phyloP scores from a whole-genome alignment of 1,140 invertebrate genomes.

The Drosophila bocki region DNA sequence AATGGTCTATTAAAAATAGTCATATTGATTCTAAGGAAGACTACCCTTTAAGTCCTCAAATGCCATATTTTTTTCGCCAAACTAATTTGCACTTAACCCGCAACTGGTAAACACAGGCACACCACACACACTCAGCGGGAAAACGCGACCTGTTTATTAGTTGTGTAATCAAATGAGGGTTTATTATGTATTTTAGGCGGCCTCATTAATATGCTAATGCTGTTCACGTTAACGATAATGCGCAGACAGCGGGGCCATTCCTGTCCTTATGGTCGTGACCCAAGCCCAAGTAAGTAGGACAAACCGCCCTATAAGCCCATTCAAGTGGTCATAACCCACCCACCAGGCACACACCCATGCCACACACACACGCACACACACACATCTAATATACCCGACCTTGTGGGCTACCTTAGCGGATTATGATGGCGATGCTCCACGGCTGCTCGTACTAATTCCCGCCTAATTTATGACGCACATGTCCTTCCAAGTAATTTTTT shows the following conservation, averaged over 20 bases:
- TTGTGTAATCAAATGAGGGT: slow-evolving; percentile 64
- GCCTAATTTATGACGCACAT: slow-evolving; percentile 50
- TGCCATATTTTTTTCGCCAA: slow-evolving; percentile 1
- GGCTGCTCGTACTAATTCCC: slow-evolving; percentile 6
- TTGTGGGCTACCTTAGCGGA: slow-evolving; percentile 26
- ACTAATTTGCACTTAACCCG: slow-evolving; percentile 18
- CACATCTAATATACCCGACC: slow-evolving; percentile 37
- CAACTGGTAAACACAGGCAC: slow-evolving; percentile 4
- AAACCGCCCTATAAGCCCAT: slow-evolving; percentile 13
- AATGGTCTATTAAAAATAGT: background rate
- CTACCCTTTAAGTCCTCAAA: background rate
- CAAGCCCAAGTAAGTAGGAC: slow-evolving; percentile 39
- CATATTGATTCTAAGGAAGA: background rate
- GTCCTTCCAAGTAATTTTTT: slow-evolving; percentile 39
- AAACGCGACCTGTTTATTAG: slow-evolving; percentile 44
- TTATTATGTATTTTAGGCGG: slow-evolving; percentile 46
- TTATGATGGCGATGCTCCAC: slow-evolving; percentile 41
- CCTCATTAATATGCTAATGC: slow-evolving; percentile 70
- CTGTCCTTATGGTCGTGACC: slow-evolving; percentile 32
- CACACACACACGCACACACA: slow-evolving; percentile 3
- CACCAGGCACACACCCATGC: background rate
- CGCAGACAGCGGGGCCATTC: slow-evolving; percentile 31
- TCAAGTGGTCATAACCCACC: slow-evolving; percentile 10
- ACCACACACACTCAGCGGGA: background rate
- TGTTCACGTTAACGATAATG: slow-evolving; percentile 53